phyloP scores from a whole-genome alignment of 2,888 invertebrate genomes.

The Meganola albula region DNA sequence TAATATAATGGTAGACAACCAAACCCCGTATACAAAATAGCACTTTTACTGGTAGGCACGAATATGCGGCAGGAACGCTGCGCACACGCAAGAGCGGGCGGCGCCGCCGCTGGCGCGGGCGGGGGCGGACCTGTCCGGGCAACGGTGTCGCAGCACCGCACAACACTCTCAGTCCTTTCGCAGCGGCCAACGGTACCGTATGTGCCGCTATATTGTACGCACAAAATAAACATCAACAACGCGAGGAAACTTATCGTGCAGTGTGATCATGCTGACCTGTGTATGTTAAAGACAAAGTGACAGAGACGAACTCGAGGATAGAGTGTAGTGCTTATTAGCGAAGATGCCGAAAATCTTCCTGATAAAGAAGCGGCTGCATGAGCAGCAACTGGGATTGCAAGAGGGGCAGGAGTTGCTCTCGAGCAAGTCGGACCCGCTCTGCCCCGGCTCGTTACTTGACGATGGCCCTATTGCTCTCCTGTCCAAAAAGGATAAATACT shows the following conservation, averaged over 20 bases:
- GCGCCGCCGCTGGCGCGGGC: constrained; percentile 52
- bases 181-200: constrained; percentile 75
- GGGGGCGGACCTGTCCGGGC: constrained; percentile 74
- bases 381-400: constrained; percentile 91
- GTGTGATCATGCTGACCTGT: constrained; percentile 70
- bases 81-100: constrained; percentile 55
- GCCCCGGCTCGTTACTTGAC: constrained; percentile 76
- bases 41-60: constrained; percentile 71
- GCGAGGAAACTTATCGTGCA: constrained; percentile 68
- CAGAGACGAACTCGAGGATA: constrained; percentile 58
- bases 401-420: constrained; percentile 88
- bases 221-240: constrained; percentile 65
- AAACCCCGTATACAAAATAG: constrained; percentile 46
- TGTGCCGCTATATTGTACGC: constrained; percentile 69
- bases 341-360: constrained; percentile 95
- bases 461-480: constrained; percentile 80
- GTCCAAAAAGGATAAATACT: constrained; percentile 68
- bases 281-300: constrained; percentile 64
- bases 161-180: constrained; percentile 71
- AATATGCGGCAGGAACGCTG: constrained; percentile 32
- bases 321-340: constrained; percentile 63
- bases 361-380: constrained; percentile 93
- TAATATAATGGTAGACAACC: too few species aligned
- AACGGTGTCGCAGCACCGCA: constrained; percentile 74
- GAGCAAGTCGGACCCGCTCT: constrained; percentile 79